A percentile compares a stretch with the other conserved stretches of the same genome.
phyloP scores from a whole-genome alignment of 1,140 invertebrate species.

The Hyphantria cunea region DNA sequence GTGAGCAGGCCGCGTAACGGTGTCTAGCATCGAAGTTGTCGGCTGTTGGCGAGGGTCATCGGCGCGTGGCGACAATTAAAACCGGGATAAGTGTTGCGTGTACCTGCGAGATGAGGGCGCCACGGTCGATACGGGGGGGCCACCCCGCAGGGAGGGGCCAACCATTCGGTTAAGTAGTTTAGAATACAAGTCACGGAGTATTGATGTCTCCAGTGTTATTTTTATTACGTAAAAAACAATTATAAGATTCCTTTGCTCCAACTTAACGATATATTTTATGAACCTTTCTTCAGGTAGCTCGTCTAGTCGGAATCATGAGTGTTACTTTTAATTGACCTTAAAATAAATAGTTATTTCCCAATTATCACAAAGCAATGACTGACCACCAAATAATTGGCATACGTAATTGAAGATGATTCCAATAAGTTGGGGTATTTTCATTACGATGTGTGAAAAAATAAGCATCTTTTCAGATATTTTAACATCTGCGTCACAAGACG shows the following conservation, averaged over 20 bases:
- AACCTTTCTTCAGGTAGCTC: conserved; percentile 13
- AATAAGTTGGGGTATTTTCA: too few species aligned
- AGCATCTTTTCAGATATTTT: conserved; percentile 39
- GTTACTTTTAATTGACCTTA: too few species aligned
- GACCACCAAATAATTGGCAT: background rate
- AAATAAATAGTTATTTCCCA: too few species aligned
- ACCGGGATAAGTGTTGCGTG: conserved; percentile 78
- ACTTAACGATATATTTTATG: conserved; percentile 23
- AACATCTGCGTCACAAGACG: conserved; percentile 61
- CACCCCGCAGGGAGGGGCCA: conserved; percentile 35
- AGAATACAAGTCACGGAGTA: conserved; percentile 66
- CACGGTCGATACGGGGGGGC: conserved; percentile 67
- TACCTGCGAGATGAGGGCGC: conserved; percentile 77
- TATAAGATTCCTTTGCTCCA: conserved; percentile 25
- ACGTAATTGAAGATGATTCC: too few species aligned
- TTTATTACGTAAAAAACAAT: conserved; percentile 44
- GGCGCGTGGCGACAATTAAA: conserved; percentile 78
- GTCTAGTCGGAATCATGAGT: too few species aligned
- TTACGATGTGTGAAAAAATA: conserved; percentile 13
- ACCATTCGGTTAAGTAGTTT: conserved; percentile 70
- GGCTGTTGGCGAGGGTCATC: conserved; percentile 57
- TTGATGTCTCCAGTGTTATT: conserved; percentile 59
- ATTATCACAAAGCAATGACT: too few species aligned
- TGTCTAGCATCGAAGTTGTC: conserved; percentile 44
- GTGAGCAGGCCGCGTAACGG: conserved; percentile 36